Percentiles rank a stretch among this genome's conserved stretches.
phyloP scores from a whole-genome alignment of 2,113 vertebrate genomes.

The Corydoras maculifer region DNA sequence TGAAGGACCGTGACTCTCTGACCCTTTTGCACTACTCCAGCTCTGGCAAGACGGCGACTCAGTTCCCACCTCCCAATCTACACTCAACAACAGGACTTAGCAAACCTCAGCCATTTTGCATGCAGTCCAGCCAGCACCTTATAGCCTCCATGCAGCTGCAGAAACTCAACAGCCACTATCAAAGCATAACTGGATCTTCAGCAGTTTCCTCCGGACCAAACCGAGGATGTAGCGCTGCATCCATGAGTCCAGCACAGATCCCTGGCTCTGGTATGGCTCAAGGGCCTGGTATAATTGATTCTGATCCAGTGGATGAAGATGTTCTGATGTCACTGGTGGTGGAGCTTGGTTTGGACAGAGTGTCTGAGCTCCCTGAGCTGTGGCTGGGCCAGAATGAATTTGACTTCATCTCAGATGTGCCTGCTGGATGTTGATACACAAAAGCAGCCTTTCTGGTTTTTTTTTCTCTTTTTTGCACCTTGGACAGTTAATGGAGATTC shows the following conservation, averaged over 20 bases:
- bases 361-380: constrained; percentile 76
- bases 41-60: constrained; percentile 55
- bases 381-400: constrained; percentile 84
- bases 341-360: constrained; percentile 75
- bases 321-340: constrained; percentile 75
- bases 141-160: constrained; percentile 76
- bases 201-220: constrained; percentile 39
- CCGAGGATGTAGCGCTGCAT: constrained; percentile 44
- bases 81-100: constrained; percentile 51
- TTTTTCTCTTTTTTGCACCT: background rate
- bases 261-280: constrained; percentile 41
- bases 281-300: constrained; percentile 63
- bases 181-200: constrained; percentile 43
- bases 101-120: constrained; percentile 64
- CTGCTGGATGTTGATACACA: constrained; percentile 60
- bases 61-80: constrained; percentile 44
- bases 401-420: constrained; percentile 70
- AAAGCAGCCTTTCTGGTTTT: background rate
- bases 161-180: constrained; percentile 77
- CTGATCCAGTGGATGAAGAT: constrained; percentile 74
- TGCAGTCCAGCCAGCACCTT: constrained; percentile 64
- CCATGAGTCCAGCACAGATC: constrained; percentile 42
- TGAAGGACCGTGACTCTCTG: constrained; percentile 67
- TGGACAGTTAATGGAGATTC: too few relatives aligned
- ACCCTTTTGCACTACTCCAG: constrained; percentile 62